A percentile compares a stretch with the other conserved stretches of the same genome.
These are phyloP conservation scores for Pandemis heparana DNA, from an alignment of 2,888 invertebrate genomes.

Conservation along the genomic window DNA sequence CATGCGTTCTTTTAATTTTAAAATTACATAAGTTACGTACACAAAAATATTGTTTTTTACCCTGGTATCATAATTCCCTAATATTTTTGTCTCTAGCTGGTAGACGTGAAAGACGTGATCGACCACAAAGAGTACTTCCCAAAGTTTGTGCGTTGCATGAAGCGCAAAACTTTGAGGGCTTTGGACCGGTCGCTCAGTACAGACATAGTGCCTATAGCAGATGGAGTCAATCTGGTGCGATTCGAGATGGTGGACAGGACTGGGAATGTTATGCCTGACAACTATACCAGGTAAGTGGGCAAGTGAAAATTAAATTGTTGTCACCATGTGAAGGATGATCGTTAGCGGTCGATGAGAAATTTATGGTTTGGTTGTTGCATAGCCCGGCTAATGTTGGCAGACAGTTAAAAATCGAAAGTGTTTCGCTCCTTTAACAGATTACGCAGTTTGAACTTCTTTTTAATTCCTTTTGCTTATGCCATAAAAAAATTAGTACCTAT, in stretches of 20 bases:
- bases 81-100: constrained; percentile 58
- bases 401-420: too few relatives aligned
- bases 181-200: constrained; percentile 86
- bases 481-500: too few relatives aligned
- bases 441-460: too few relatives aligned
- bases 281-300: constrained; percentile 67
- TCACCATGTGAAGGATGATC: too few relatives aligned
- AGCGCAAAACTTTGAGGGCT: constrained; percentile 82
- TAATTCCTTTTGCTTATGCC: too few relatives aligned
- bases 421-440: too few relatives aligned
- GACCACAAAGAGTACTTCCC: constrained; percentile 80
- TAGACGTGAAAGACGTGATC: constrained; percentile 76
- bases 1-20: too few relatives aligned
- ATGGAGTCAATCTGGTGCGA: constrained; percentile 87
- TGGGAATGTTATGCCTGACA: constrained; percentile 73
- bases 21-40: too few relatives aligned
- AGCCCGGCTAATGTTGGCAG: too few relatives aligned
- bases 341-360: too few relatives aligned
- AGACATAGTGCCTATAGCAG: constrained; percentile 87
- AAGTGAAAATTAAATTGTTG: neutral
- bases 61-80: neutral
- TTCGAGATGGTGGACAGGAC: constrained; percentile 77
- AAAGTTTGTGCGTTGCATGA: constrained; percentile 81
- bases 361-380: too few relatives aligned
- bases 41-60: neutral